Percentiles rank a stretch among this genome's conserved stretches.
These are phyloP conservation scores for Aptenodytes patagonicus DNA, from an alignment of 2,113 vertebrate genomes.

Conservation along the genomic window DNA sequence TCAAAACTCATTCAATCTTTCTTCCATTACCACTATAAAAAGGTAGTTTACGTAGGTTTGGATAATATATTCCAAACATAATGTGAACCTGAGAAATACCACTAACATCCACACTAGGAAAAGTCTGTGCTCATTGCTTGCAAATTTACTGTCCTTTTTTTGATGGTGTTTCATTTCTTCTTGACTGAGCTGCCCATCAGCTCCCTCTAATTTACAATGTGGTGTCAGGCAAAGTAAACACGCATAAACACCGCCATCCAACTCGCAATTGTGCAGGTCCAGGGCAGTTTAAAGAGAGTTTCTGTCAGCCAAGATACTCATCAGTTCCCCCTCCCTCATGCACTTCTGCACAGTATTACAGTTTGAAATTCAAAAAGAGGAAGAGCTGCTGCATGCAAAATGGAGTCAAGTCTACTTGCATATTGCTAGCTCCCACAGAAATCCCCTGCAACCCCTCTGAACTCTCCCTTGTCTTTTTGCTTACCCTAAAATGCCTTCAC, in stretches of 20 bases:
- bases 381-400: neutral
- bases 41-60: neutral
- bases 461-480: neutral
- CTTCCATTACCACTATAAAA: neutral
- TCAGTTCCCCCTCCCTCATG: neutral
- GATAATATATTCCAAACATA: neutral
- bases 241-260: rapidly evolving
- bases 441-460: neutral
- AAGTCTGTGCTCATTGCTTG: neutral
- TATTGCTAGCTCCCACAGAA: neutral
- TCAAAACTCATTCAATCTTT: neutral
- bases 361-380: neutral
- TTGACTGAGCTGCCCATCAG: neutral
- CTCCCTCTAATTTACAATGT: neutral
- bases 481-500: neutral
- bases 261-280: neutral
- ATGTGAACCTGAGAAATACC: neutral
- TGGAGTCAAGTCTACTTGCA: neutral
- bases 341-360: neutral
- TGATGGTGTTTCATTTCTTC: neutral
- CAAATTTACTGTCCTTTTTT: neutral
- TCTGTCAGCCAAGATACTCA: neutral
- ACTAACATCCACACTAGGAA: neutral
- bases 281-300: neutral
- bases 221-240: neutral